A percentile compares a stretch with the other conserved stretches of the same genome.
Evolutionary conservation across 2,888 invertebrate genomes (phyloP).

Genomic region (Unio delphinus): DNA sequence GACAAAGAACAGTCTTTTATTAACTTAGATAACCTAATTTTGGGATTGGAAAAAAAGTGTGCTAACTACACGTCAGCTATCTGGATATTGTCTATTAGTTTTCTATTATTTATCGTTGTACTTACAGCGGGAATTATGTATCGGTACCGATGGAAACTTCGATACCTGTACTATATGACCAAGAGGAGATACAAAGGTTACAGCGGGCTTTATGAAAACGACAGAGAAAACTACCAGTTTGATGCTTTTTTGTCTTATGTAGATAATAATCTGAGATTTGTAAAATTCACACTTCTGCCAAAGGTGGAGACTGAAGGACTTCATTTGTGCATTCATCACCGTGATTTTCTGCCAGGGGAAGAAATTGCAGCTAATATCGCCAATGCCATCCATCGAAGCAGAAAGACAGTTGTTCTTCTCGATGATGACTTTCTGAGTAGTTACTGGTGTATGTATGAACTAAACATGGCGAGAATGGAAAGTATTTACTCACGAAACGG

Average conservation of each 20-base stretch:
- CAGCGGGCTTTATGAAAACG: neutral
- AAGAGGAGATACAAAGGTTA: constrained; percentile 15
- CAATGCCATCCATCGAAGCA: constrained; percentile 39
- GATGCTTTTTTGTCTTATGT: constrained; percentile 39
- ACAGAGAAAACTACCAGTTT: constrained; percentile 14
- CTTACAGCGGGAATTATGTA: constrained; percentile 18
- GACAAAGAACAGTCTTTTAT: too few species aligned
- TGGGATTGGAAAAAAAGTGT: too few species aligned
- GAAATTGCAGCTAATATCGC: constrained; percentile 39
- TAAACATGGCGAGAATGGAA: constrained; percentile 40
- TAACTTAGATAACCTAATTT: too few species aligned
- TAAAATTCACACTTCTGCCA: constrained; percentile 10
- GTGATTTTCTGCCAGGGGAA: constrained; percentile 41
- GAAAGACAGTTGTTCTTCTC: constrained; percentile 38
- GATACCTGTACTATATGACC: constrained; percentile 26
- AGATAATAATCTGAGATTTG: constrained; percentile 16
- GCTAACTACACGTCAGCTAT: too few species aligned
- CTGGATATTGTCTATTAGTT: too few species aligned
- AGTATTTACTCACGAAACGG: constrained; percentile 21
- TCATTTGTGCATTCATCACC: constrained; percentile 35
- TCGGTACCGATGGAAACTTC: constrained; percentile 28
- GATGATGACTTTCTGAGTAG: constrained; percentile 28
- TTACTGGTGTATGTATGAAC: constrained; percentile 45
- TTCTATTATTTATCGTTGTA: constrained; percentile 4
- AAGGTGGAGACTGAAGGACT: constrained; percentile 17